A percentile compares a stretch with the other conserved stretches of the same genome.
Conservation (phyloP, 2,797 vertebrate species). For the Phaenicophaeus curvirostris region DNA sequence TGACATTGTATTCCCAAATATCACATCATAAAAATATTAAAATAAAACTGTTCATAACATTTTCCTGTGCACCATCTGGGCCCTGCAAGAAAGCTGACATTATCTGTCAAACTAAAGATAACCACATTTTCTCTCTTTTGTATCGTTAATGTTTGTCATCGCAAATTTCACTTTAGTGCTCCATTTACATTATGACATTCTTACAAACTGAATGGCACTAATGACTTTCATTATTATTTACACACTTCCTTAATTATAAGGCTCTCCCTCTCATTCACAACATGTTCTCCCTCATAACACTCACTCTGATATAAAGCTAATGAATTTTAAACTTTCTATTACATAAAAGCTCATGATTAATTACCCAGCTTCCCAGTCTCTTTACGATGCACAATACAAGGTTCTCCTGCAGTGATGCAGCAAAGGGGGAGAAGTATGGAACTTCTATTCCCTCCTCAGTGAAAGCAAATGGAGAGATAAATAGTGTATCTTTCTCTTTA, state of each 20-base stretch:
- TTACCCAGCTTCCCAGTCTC: conserved; percentile 61
- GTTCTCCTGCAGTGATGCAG: conserved; percentile 37
- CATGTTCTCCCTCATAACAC: conserved; percentile 63
- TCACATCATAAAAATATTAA: conserved; percentile 66
- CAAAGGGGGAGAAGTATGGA: not conserved
- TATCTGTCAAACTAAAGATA: conserved; percentile 76
- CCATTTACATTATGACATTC: conserved; percentile 81
- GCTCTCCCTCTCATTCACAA: conserved; percentile 75
- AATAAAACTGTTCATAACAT: conserved; percentile 71
- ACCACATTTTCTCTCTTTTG: conserved; percentile 73
- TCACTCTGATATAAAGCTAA: conserved; percentile 73
- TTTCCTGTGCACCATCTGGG: conserved; percentile 75
- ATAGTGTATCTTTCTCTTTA: conserved; percentile 47
- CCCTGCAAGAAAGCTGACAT: conserved; percentile 69
- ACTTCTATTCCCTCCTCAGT: conserved; percentile 42
- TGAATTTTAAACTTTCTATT: conserved; percentile 76
- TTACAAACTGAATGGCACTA: conserved; percentile 79
- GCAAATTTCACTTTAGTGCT: conserved; percentile 79
- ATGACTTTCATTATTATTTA: conserved; percentile 85
- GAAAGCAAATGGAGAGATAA: conserved; percentile 54
- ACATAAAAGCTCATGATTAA: conserved; percentile 77
- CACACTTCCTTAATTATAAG: conserved; percentile 81
- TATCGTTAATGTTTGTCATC: conserved; percentile 76
- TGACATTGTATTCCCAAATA: conserved; percentile 68
- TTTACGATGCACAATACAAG: conserved; percentile 42